Evolutionary conservation across 2,113 vertebrate species (phyloP), one percentile per base, ranked within the genome.

Genomic region (Alouatta palliata): DNA sequence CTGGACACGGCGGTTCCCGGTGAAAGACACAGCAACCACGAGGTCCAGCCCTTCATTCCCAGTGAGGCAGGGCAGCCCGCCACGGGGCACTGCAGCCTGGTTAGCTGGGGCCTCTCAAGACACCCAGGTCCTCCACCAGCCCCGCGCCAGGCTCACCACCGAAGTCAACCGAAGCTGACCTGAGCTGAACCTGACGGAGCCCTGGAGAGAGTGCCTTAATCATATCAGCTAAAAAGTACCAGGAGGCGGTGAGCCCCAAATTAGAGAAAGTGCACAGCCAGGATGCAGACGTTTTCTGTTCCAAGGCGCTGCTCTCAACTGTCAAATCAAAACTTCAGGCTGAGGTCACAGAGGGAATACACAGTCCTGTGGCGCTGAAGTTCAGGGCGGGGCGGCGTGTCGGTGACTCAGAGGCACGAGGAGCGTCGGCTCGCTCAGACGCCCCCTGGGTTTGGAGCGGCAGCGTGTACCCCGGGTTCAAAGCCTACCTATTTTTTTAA

Each of bases 401-500:
- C 40, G 4, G 76, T 21, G 70, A 45, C 13, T 32, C 23, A 0
- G 32, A 56, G 81, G 79, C 1, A 3, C 32, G 70, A 76, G n/a
- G 47, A 25, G 49, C 23, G 47, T 49, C 11, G 2, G 32, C 40
- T 7, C 20, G n/a, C 40, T 0, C 47, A 54, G 21, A 21, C 19
- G 3, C 82, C 73, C 45, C 52, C 23, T 0, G 12, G 11, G 30
- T 23, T n/a, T 8, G 16, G 10, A 21, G 27, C 40, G 0, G 43
- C 37, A 14, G 6, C 7, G 49, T 21, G 8, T 12, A 11, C 49
- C 47, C 77, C 10, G 3, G 47, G 77, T 4, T n/a, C 71, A 30
- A 5, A 1, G 49, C 99, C 99, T 96, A 99, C 99, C 99, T 76
- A 99, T 94, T 40, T 96, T 98, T 98, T 99, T 99, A 7, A 99